phyloP scores from a whole-genome alignment of 2,888 invertebrate genomes.

The Drosophila rubida region DNA sequence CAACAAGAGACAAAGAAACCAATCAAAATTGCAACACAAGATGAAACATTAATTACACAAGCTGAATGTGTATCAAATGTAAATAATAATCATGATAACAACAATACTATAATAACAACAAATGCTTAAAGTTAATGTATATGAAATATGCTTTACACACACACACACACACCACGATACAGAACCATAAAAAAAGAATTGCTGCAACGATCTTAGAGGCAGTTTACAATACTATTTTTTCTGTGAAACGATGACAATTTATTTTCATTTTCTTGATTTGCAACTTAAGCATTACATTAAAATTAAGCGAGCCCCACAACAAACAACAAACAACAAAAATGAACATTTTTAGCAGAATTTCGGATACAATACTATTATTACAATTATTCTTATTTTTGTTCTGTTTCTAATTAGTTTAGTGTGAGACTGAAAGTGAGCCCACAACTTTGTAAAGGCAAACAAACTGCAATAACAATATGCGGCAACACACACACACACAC shows the following conservation, averaged over 20 bases:
- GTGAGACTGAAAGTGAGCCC: constrained; percentile 75
- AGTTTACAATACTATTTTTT: neutral
- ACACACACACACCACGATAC: constrained; percentile 8
- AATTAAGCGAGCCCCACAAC: constrained; percentile 30
- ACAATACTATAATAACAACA: neutral
- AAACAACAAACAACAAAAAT: constrained; percentile 11
- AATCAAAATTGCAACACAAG: constrained; percentile 49
- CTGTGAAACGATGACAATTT: constrained; percentile 6
- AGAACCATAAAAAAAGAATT: constrained; percentile 18
- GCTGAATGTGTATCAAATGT: constrained; percentile 57
- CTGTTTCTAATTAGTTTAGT: constrained; percentile 55
- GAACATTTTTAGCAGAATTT: constrained; percentile 39
- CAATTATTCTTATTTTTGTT: constrained; percentile 24
- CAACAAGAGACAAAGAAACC: constrained; percentile 9
- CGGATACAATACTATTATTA: constrained; percentile 6
- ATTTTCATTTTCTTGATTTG: constrained; percentile 17
- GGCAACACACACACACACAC: constrained; percentile 31
- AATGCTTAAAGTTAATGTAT: constrained; percentile 46
- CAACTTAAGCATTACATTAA: constrained; percentile 37
- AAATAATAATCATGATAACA: constrained; percentile 42
- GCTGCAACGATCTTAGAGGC: constrained; percentile 19
- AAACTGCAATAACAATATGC: constrained; percentile 19
- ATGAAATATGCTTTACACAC: constrained; percentile 59
- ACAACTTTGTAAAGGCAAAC: constrained; percentile 41
- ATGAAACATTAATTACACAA: constrained; percentile 54